Evolutionary conservation across 2,113 vertebrate genomes (phyloP).

Genomic region (Phaetusa simplex): DNA sequence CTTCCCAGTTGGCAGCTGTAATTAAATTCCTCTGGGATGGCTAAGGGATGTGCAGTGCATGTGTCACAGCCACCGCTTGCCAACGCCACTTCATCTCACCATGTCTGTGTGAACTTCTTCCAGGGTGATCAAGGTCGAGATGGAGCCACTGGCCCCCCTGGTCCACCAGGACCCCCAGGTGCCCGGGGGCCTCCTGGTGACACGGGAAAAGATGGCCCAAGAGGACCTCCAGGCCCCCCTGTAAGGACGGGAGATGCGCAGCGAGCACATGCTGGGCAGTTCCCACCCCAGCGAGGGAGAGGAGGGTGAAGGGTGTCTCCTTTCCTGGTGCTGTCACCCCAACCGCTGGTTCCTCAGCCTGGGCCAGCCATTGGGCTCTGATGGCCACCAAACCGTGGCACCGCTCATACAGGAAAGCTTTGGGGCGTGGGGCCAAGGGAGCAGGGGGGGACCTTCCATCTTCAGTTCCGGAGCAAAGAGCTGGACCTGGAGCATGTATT

Average conservation of each 20-base stretch:
- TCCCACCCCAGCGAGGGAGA: not conserved
- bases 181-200: slow-evolving; percentile 91
- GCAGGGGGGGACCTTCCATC: not conserved
- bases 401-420: not conserved
- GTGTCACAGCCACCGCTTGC: not conserved
- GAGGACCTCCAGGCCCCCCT: slow-evolving; percentile 81
- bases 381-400: not conserved
- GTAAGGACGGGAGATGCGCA: slow-evolving; percentile 75
- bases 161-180: slow-evolving; percentile 88
- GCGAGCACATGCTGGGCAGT: accelerated
- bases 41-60: not conserved
- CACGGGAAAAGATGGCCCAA: slow-evolving; percentile 91
- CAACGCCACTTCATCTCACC: not conserved
- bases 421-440: not conserved
- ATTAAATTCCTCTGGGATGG: not conserved
- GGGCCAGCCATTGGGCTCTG: not conserved
- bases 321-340: not conserved
- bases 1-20: not conserved
- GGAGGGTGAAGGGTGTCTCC: not conserved
- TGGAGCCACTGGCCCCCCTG: slow-evolving; percentile 86
- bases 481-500: not conserved
- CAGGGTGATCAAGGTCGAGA: slow-evolving; percentile 92
- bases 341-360: not conserved
- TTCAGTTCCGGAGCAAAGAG: not conserved
- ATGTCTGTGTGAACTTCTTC: slow-evolving; percentile 67